phyloP scores from a whole-genome alignment of 2,113 vertebrate species.

The Nothobranchius furzeri region DNA sequence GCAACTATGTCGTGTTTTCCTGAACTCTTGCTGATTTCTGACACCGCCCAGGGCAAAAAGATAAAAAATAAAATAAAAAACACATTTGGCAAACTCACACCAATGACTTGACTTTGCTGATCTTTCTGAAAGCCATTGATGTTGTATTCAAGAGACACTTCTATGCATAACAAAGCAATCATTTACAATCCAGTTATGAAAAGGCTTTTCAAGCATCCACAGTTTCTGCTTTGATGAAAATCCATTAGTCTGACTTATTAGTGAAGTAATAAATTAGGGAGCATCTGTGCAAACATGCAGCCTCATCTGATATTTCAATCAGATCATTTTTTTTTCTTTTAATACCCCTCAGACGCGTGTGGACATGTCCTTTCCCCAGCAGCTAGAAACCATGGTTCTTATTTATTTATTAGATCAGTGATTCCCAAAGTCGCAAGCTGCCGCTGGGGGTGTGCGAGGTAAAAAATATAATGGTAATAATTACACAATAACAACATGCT shows the following conservation, averaged over 20 bases:
- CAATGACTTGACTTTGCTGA: too few species aligned
- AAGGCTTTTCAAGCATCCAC: conserved; percentile 16
- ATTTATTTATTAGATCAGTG: too few species aligned
- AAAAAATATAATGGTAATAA: too few species aligned
- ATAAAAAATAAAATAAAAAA: too few species aligned
- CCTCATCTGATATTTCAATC: conserved; percentile 8
- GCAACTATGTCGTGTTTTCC: not conserved
- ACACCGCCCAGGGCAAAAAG: not conserved
- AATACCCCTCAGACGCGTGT: not conserved
- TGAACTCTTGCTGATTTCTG: not conserved
- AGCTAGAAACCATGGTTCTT: too few species aligned
- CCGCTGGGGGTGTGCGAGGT: too few species aligned
- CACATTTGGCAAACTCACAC: too few species aligned
- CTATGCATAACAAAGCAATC: not conserved
- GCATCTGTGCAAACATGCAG: not conserved
- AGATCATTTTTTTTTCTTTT: not conserved
- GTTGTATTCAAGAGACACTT: not conserved
- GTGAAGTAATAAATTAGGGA: not conserved
- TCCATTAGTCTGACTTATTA: conserved; percentile 1
- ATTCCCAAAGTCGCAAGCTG: too few species aligned
- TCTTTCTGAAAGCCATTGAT: too few species aligned
- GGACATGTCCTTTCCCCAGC: too few species aligned
- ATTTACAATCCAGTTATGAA: conserved; percentile 11
- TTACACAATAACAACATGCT: too few species aligned
- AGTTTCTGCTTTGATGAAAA: conserved; percentile 26